Evolutionary conservation across 2,113 vertebrate species (phyloP).

Genomic region (Platichthys stellatus): DNA sequence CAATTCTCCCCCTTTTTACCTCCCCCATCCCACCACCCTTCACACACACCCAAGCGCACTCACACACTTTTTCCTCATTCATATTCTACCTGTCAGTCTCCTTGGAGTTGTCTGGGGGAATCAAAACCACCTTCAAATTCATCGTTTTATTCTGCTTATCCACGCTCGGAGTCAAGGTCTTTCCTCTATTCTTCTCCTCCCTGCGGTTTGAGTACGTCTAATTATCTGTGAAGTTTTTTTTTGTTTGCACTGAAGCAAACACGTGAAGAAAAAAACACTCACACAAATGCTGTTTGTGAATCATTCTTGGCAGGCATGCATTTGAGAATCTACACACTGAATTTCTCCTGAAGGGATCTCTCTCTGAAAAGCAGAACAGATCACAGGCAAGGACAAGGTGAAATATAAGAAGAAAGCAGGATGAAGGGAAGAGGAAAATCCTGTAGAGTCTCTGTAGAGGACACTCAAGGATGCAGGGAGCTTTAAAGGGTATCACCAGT

Average conservation of each 20-base stretch:
- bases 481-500: slow-evolving; percentile 40
- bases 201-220: slow-evolving; percentile 33
- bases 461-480: slow-evolving; percentile 47
- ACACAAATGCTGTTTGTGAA: slow-evolving; percentile 5
- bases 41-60: slow-evolving; percentile 25
- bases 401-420: slow-evolving; percentile 30
- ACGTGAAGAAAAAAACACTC: slow-evolving; percentile 9
- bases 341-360: background rate
- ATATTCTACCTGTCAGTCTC: slow-evolving; percentile 78
- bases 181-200: slow-evolving; percentile 21
- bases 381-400: slow-evolving; percentile 49
- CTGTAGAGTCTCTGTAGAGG: slow-evolving; percentile 36
- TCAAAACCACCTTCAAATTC: slow-evolving; percentile 77
- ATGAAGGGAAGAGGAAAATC: slow-evolving; percentile 26
- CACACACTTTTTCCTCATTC: slow-evolving; percentile 65
- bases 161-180: slow-evolving; percentile 67
- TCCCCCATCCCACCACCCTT: background rate
- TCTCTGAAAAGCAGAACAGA: slow-evolving; percentile 18
- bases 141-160: slow-evolving; percentile 74
- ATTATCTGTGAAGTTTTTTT: slow-evolving; percentile 15
- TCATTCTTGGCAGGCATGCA: background rate
- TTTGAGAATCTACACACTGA: slow-evolving; percentile 4
- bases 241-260: slow-evolving; percentile 16
- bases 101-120: slow-evolving; percentile 76
- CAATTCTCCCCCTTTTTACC: slow-evolving; percentile 14